Percentiles rank a stretch among this genome's conserved stretches.
These are phyloP conservation scores for Acanthosepion lycidas DNA, from an alignment of 2,888 invertebrate species.

Conservation along the genomic window DNA sequence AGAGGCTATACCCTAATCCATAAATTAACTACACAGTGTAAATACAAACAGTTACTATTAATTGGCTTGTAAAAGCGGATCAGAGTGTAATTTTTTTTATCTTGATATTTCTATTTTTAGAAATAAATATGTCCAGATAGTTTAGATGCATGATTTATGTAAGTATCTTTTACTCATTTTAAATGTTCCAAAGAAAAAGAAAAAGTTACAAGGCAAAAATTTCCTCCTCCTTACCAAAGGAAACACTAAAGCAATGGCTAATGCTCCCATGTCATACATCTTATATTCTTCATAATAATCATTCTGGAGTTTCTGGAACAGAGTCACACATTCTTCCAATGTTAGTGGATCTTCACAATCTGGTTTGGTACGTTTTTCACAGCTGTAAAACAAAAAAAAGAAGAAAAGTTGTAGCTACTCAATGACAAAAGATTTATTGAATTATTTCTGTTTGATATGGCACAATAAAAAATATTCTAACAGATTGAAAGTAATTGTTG, in stretches of 20 bases:
- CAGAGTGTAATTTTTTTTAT: no score
- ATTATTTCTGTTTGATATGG: neutral
- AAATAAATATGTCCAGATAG: no score
- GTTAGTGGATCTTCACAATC: constrained; percentile 76
- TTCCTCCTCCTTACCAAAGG: constrained; percentile 78
- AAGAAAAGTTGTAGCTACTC: neutral
- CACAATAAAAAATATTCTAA: no score
- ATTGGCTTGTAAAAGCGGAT: no score
- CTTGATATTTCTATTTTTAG: no score
- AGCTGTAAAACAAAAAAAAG: constrained; percentile 52
- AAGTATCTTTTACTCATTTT: neutral
- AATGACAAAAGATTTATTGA: neutral
- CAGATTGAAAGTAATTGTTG: no score
- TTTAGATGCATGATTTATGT: no score
- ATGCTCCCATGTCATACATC: constrained; percentile 86
- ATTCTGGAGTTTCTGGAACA: constrained; percentile 69
- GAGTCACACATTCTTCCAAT: constrained; percentile 68
- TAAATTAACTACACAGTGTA: no score
- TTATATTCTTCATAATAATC: constrained; percentile 80
- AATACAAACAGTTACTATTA: no score
- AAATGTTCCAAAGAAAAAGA: neutral
- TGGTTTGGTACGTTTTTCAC: constrained; percentile 64
- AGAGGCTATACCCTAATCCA: no score
- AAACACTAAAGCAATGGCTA: constrained; percentile 88
- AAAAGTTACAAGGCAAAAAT: neutral